phyloP scores from a whole-genome alignment of 2,113 vertebrate species.

The Axis porcinus region DNA sequence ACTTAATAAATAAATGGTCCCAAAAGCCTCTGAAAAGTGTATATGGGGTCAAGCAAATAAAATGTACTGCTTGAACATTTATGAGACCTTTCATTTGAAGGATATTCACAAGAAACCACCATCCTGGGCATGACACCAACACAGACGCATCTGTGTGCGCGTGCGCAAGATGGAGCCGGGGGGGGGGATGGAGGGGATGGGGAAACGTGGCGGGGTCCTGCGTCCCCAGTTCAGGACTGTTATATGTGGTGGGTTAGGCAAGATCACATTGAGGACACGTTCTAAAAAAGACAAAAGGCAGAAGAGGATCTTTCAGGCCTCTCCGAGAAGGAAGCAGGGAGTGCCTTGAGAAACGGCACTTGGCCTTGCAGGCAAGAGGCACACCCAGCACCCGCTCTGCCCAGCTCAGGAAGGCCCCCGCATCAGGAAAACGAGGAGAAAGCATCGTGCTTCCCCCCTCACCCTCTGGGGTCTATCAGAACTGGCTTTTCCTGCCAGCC shows the following conservation, averaged over 20 bases:
- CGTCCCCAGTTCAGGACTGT: background rate
- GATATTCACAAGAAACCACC: background rate
- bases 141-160: accelerated
- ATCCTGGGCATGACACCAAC: background rate
- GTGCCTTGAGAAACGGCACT: background rate
- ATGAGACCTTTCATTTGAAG: background rate
- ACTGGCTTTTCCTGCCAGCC: background rate
- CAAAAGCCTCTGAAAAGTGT: background rate
- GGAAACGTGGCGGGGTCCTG: accelerated
- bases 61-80: background rate
- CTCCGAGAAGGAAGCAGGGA: background rate
- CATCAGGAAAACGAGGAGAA: background rate
- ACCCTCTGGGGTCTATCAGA: background rate
- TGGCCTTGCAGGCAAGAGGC: background rate
- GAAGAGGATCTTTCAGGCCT: background rate
- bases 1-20: background rate
- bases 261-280: background rate
- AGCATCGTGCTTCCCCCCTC: background rate
- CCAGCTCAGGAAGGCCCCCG: background rate
- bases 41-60: background rate
- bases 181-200: accelerated
- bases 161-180: accelerated
- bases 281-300: background rate
- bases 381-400: background rate
- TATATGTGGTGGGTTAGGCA: background rate